Conservation (phyloP, 2,113 vertebrate species). For the Rhipidura dahli region DNA sequence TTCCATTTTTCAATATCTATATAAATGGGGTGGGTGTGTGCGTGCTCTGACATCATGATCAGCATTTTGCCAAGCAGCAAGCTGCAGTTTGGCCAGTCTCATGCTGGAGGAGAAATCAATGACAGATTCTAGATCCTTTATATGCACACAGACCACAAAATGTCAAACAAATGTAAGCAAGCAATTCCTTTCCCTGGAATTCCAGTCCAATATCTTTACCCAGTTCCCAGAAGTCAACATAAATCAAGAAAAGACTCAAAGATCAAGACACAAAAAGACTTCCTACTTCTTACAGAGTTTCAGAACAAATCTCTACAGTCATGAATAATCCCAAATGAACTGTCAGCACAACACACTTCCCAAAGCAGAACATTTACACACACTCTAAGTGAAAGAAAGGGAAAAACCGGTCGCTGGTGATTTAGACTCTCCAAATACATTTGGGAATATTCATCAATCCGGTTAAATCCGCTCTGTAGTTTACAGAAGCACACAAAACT, state of each 20-base stretch:
- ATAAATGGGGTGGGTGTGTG: rapidly evolving
- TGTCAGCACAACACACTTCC: neutral
- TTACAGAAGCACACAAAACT: neutral
- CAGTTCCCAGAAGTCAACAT: neutral
- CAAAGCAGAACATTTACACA: neutral
- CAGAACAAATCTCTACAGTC: neutral
- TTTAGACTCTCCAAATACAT: neutral
- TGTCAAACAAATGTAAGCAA: neutral
- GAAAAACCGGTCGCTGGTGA: neutral
- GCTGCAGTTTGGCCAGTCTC: neutral
- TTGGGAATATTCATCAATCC: neutral
- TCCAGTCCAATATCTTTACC: neutral
- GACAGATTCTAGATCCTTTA: neutral
- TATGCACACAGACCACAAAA: neutral
- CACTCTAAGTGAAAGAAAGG: neutral
- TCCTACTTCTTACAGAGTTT: neutral
- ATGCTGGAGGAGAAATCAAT: neutral
- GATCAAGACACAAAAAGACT: neutral
- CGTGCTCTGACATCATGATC: neutral
- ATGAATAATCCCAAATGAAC: neutral
- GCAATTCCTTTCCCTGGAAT: neutral
- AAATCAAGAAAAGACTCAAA: neutral
- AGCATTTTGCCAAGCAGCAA: neutral
- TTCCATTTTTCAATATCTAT: neutral
- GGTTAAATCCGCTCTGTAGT: neutral